Evolutionary conservation across 2,113 vertebrate species (phyloP).

Genomic region (Hippoglossus stenolepis): DNA sequence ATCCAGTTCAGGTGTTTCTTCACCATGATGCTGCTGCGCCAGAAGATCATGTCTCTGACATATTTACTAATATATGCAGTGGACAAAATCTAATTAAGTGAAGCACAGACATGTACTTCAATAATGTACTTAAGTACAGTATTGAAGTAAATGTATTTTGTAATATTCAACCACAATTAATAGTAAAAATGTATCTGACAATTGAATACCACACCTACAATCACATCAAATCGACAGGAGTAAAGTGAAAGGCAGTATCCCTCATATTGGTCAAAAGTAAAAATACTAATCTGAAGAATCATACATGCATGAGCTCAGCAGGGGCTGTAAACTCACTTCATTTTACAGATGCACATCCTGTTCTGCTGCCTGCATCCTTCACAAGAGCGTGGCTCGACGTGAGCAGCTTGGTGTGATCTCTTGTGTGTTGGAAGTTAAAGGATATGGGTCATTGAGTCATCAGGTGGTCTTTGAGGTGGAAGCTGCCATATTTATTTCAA

Average conservation of each 20-base stretch:
- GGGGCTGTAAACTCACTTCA: not conserved
- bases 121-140: no score
- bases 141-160: no score
- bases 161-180: no score
- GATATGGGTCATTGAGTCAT: conserved; percentile 34
- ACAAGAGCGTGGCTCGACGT: not conserved
- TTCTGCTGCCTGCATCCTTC: conserved; percentile 1
- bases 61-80: not conserved
- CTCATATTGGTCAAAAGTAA: not conserved
- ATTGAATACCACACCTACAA: no score
- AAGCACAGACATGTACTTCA: no score
- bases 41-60: not conserved
- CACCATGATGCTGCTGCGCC: no score
- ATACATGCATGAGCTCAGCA: not conserved
- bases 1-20: no score
- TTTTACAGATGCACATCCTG: conserved; percentile 7
- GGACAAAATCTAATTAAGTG: no score
- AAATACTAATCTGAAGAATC: conserved; percentile 1
- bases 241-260: no score
- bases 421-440: conserved; percentile 46
- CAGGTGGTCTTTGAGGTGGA: conserved; percentile 41
- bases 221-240: no score
- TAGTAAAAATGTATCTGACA: no score
- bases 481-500: conserved; percentile 52
- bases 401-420: conserved; percentile 20